phyloP scores from a whole-genome alignment of 92 coral and sea anemone species.

The Phenganax subtilis region DNA sequence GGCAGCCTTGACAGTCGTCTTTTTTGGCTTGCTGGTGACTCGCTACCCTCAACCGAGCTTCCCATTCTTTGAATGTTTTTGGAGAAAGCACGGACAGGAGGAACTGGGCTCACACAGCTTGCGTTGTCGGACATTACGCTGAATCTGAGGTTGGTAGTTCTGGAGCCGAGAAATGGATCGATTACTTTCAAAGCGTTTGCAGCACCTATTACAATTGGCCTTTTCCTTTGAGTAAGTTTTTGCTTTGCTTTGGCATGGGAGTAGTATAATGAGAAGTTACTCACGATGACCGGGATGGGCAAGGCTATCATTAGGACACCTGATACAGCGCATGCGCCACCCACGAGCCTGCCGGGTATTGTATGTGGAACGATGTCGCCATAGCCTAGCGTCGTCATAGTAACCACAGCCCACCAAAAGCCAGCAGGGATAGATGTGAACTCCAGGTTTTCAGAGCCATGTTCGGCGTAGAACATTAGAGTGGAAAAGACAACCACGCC shows the following conservation, averaged over 20 bases:
- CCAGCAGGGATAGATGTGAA: conserved; percentile 90
- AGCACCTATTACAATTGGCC: conserved; percentile 91
- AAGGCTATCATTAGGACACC: conserved; percentile 92
- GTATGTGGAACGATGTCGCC: conserved; percentile 84
- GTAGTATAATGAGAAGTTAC: conserved; percentile 94
- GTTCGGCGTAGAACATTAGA: conserved; percentile 88
- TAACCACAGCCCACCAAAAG: conserved; percentile 99
- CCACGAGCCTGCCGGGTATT: conserved; percentile 81
- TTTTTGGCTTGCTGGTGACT: conserved; percentile 36
- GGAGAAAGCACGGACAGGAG: conserved; percentile 37
- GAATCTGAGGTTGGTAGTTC: conserved; percentile 55
- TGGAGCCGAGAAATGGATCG: conserved; percentile 69
- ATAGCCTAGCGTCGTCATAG: conserved; percentile 98
- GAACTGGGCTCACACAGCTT: conserved; percentile 11
- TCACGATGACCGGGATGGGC: conserved; percentile 95
- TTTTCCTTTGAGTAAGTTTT: conserved; percentile 66
- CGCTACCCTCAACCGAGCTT: conserved; percentile 41
- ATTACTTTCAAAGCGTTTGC: conserved; percentile 87
- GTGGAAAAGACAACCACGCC: conserved; percentile 96
- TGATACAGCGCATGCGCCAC: conserved; percentile 87
- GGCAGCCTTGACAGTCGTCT: conserved; percentile 19
- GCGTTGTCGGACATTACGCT: conserved; percentile 43
- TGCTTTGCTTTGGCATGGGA: conserved; percentile 97
- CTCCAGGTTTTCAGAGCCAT: conserved; percentile 49
- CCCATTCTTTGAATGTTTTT: conserved; percentile 41